Evolutionary conservation across 2,888 invertebrate species (phyloP).

Genomic region (Eurytoma adleriae): DNA sequence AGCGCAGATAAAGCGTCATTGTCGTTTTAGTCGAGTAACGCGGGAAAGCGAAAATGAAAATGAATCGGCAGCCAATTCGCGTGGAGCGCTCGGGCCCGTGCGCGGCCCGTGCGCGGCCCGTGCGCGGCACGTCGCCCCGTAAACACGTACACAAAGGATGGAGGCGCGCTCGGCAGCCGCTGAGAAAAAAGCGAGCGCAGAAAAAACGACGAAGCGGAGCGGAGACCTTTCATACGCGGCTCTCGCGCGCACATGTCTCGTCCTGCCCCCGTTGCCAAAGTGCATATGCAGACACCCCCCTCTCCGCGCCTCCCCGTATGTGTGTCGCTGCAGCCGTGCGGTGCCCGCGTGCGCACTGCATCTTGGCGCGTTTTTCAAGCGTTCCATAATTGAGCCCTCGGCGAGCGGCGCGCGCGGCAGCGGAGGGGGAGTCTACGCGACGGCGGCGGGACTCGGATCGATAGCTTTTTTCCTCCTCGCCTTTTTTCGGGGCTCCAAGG

Average conservation of each 20-base stretch:
- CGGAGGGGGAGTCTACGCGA: constrained; percentile 2
- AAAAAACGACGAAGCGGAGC: constrained; percentile 11
- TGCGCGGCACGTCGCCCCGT: background rate
- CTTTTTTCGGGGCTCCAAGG: constrained; percentile 54
- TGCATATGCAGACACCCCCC: constrained; percentile 44
- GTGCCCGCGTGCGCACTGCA: constrained; percentile 37
- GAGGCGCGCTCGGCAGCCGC: background rate
- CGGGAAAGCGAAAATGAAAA: too few species aligned
- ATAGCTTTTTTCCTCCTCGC: constrained; percentile 48
- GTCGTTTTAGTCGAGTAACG: too few species aligned
- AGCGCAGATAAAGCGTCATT: too few species aligned
- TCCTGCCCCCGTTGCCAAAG: constrained; percentile 44
- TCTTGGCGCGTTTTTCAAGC: constrained; percentile 66
- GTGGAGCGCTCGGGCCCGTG: too few species aligned
- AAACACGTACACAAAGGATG: constrained; percentile 10
- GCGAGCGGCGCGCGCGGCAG: background rate
- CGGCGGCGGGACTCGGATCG: constrained; percentile 37
- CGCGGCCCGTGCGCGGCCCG: too few species aligned
- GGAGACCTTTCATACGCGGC: constrained; percentile 30
- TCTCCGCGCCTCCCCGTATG: constrained; percentile 23
- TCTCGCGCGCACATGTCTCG: constrained; percentile 43
- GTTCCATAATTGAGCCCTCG: constrained; percentile 72
- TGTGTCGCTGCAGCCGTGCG: constrained; percentile 22
- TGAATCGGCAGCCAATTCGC: too few species aligned
- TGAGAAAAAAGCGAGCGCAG: constrained; percentile 3